Conservation (phyloP, 2,888 invertebrate genomes). For the Folsomia manolachei region DNA sequence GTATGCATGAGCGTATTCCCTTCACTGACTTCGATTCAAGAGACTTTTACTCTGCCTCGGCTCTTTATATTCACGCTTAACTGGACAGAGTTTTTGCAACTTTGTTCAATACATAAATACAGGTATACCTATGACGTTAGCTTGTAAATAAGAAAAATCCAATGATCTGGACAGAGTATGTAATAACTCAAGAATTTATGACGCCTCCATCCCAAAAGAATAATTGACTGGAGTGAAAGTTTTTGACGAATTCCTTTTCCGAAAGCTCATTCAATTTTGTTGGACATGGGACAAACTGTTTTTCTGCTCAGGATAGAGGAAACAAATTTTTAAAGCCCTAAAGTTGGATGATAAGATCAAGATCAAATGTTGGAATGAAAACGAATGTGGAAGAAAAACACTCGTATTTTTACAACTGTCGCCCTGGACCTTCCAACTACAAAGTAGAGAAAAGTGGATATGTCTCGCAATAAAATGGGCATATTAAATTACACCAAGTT, state of each 20-base stretch:
- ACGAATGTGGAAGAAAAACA: too few relatives aligned
- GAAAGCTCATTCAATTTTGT: too few relatives aligned
- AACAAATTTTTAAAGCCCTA: too few relatives aligned
- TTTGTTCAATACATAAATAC: neutral
- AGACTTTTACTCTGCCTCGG: neutral
- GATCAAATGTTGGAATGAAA: too few relatives aligned
- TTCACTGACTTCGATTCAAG: too few relatives aligned
- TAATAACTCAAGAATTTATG: neutral
- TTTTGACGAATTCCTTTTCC: neutral
- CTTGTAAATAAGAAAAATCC: neutral
- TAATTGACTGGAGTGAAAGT: neutral
- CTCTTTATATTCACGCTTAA: neutral
- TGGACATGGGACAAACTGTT: too few relatives aligned
- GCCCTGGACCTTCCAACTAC: neutral
- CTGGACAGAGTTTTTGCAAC: neutral
- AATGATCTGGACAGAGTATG: neutral
- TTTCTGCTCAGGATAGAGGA: too few relatives aligned
- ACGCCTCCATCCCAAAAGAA: neutral
- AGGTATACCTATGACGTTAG: too few relatives aligned
- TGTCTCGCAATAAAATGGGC: neutral
- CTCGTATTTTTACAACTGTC: too few relatives aligned
- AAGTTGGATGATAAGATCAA: too few relatives aligned
- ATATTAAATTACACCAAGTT: neutral
- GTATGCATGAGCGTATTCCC: conserved; percentile 18
- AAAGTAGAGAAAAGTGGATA: neutral